These are phyloP conservation scores for Listronotus bonariensis DNA, from an alignment of 1,140 invertebrate species.

Conservation along the genomic window DNA sequence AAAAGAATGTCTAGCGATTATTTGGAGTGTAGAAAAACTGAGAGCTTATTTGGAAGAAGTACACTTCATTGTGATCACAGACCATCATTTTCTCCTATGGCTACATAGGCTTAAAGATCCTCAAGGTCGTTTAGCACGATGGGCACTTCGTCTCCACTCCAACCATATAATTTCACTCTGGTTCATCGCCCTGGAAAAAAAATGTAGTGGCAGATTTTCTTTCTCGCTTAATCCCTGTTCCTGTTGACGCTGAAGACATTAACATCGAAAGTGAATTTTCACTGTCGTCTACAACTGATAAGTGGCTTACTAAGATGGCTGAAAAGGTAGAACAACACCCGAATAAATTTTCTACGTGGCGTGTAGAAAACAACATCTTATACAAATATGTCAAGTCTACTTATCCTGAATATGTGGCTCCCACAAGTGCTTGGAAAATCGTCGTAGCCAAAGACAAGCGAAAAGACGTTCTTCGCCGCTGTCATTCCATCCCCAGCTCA, in stretches of 20 bases:
- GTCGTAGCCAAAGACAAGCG: conserved; percentile 32
- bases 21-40: conserved; percentile 56
- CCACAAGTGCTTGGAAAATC: conserved; percentile 28
- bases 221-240: conserved; percentile 30
- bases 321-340: conserved; percentile 23
- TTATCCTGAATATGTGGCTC: background rate
- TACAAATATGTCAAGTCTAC: conserved; percentile 30
- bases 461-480: conserved; percentile 12
- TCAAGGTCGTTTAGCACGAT: conserved; percentile 55
- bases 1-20: conserved; percentile 57
- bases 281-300: background rate
- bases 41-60: conserved; percentile 54
- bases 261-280: background rate
- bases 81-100: conserved; percentile 58
- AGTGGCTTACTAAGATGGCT: conserved; percentile 27
- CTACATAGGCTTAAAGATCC: conserved; percentile 56
- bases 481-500: conserved; percentile 25
- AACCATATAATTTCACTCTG: conserved; percentile 55
- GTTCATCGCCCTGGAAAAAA: conserved; percentile 50
- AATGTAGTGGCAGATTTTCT: conserved; percentile 35
- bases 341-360: conserved; percentile 25
- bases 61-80: conserved; percentile 58
- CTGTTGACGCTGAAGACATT: conserved; percentile 9
- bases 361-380: conserved; percentile 20
- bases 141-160: conserved; percentile 53